phyloP scores from a whole-genome alignment of 2,113 vertebrate species.

The Phocoena phocoena region DNA sequence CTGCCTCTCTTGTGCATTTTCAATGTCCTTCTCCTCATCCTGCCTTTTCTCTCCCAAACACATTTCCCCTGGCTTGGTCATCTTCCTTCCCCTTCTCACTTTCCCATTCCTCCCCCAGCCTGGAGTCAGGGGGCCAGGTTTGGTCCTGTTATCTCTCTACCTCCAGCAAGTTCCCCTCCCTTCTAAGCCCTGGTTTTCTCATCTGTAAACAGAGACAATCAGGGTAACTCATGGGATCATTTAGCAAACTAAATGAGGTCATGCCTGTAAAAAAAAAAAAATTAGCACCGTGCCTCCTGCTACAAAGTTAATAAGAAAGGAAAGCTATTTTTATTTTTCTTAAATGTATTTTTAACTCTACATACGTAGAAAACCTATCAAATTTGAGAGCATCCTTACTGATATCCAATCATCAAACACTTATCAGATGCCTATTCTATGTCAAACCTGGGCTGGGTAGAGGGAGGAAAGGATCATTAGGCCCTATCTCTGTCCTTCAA shows the following conservation, averaged over 20 bases:
- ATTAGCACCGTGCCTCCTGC: neutral
- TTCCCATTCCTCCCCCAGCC: neutral
- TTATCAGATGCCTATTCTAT: neutral
- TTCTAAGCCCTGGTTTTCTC: neutral
- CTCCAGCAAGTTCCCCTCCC: neutral
- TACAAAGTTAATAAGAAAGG: neutral
- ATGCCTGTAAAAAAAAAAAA: neutral
- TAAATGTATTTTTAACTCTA: neutral
- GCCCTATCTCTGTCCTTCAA: neutral
- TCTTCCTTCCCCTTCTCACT: slow-evolving; percentile 30
- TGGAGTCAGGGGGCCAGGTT: neutral
- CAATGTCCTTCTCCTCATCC: neutral
- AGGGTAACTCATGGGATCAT: neutral
- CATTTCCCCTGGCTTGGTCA: neutral
- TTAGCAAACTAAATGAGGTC: neutral
- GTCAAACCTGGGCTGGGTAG: neutral
- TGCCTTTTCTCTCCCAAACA: neutral
- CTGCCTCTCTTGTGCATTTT: neutral
- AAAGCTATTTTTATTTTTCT: neutral
- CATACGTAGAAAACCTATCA: neutral
- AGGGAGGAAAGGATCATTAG: neutral
- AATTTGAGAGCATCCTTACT: neutral
- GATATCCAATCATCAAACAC: neutral
- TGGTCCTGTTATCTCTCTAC: neutral
- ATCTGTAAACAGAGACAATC: neutral